Evolutionary conservation across 2,888 invertebrate species (phyloP).

Genomic region (Synanthedon andrenaeformis): DNA sequence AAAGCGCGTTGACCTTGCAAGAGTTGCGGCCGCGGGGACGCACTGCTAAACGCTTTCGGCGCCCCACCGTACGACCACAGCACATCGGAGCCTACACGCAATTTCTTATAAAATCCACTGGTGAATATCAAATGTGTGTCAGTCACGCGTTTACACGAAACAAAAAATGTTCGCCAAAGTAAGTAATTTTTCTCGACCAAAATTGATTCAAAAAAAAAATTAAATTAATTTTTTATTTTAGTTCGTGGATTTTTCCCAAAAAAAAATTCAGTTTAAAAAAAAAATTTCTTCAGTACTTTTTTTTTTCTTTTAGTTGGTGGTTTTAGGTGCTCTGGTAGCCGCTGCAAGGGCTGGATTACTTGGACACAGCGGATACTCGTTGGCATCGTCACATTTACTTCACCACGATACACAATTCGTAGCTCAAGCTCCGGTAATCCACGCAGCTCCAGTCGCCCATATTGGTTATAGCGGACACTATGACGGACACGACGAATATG

Average conservation of each 20-base stretch:
- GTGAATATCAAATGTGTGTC: slow-evolving; percentile 51
- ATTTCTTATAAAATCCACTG: slow-evolving; percentile 64
- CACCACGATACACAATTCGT: slow-evolving; percentile 17
- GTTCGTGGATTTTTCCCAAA: no score
- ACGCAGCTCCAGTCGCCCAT: slow-evolving; percentile 15
- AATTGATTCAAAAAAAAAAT: not conserved
- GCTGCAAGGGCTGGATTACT: slow-evolving; percentile 64
- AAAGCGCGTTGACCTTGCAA: slow-evolving; percentile 46
- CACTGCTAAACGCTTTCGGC: slow-evolving; percentile 26
- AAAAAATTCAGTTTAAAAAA: not conserved
- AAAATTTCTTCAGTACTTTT: not conserved
- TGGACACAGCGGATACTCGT: slow-evolving; percentile 23
- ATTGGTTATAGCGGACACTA: slow-evolving; percentile 8
- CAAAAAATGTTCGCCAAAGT: slow-evolving; percentile 63
- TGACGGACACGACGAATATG: slow-evolving; percentile 22
- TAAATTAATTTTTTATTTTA: not conserved
- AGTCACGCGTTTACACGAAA: slow-evolving; percentile 53
- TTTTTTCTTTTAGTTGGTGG: slow-evolving; percentile 35
- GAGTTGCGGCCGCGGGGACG: slow-evolving; percentile 7
- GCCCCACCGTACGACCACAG: slow-evolving; percentile 40
- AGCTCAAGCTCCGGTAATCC: slow-evolving; percentile 15
- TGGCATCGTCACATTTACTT: slow-evolving; percentile 24
- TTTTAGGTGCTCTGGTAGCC: slow-evolving; percentile 44
- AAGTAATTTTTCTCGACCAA: slow-evolving; percentile 19
- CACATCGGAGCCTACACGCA: slow-evolving; percentile 19